A percentile compares a stretch with the other conserved stretches of the same genome.
phyloP scores from a whole-genome alignment of 2,113 vertebrate genomes.

The Charadrius vociferus region DNA sequence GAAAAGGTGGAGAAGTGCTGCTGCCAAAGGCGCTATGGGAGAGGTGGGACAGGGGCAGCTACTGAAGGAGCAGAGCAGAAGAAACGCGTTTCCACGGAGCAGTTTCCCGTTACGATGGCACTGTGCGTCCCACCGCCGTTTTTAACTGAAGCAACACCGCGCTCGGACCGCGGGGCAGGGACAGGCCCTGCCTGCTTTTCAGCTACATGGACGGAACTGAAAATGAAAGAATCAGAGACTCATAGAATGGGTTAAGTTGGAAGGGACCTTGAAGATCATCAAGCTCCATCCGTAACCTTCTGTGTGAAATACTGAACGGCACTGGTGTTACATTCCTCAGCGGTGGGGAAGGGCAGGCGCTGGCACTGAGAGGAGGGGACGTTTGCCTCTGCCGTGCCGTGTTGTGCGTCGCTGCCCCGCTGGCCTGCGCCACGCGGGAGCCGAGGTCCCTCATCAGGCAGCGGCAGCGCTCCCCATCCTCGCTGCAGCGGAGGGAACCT shows the following conservation, averaged over 20 bases:
- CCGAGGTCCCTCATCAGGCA: neutral
- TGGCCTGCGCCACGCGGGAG: rapidly evolving
- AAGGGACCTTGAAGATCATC: too few species aligned
- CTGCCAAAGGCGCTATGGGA: neutral
- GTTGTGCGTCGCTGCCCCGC: neutral
- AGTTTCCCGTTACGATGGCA: rapidly evolving
- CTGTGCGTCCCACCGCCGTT: neutral
- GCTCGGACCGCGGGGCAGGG: neutral
- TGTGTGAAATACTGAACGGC: neutral
- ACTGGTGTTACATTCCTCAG: neutral
- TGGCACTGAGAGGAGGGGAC: neutral
- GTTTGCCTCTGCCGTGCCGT: neutral
- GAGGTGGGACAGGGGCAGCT: neutral
- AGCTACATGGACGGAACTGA: rapidly evolving
- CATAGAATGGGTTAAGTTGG: too few species aligned
- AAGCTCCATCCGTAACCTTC: neutral
- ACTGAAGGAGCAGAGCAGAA: neutral
- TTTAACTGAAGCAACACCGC: neutral
- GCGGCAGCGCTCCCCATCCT: neutral
- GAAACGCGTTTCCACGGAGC: neutral
- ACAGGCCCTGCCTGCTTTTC: neutral
- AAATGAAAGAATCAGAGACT: neutral
- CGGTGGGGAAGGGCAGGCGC: neutral
- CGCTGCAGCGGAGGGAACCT: neutral
- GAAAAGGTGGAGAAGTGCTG: neutral